phyloP scores from a whole-genome alignment of 2,888 invertebrate species.

The Aspidapion aeneum region DNA sequence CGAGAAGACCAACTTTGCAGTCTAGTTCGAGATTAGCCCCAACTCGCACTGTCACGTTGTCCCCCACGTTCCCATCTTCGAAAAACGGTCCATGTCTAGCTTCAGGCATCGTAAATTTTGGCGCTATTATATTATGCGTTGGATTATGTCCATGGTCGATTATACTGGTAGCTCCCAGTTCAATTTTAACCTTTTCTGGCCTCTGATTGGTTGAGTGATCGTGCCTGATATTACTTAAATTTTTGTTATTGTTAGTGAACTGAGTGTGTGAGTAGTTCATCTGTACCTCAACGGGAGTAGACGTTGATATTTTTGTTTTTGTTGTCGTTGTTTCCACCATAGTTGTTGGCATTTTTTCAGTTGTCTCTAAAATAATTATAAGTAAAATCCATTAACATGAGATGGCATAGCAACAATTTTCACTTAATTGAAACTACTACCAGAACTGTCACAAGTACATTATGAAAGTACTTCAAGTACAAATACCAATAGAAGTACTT shows the following conservation, averaged over 20 bases:
- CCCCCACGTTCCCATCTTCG: conserved; percentile 55
- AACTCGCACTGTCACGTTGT: conserved; percentile 56
- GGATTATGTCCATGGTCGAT: conserved; percentile 21
- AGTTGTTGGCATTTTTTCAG: neutral
- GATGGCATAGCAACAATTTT: too few relatives aligned
- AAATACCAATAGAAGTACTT: too few relatives aligned
- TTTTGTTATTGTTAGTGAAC: neutral
- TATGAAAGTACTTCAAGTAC: too few relatives aligned
- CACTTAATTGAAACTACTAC: too few relatives aligned
- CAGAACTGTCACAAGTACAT: too few relatives aligned
- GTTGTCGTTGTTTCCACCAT: too few relatives aligned
- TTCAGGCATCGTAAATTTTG: conserved; percentile 47
- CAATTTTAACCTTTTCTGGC: conserved; percentile 11
- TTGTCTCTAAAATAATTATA: neutral
- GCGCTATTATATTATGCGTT: conserved; percentile 11
- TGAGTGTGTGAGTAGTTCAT: too few relatives aligned
- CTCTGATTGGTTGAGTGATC: conserved; percentile 1
- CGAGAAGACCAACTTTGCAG: conserved; percentile 58
- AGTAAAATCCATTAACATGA: too few relatives aligned
- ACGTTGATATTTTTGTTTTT: too few relatives aligned
- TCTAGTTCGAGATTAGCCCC: conserved; percentile 56
- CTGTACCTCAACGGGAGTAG: too few relatives aligned
- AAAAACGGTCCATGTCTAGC: conserved; percentile 59
- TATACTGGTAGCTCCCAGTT: conserved; percentile 20
- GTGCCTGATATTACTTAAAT: conserved; percentile 3